Conservation (phyloP, 2,797 vertebrate species). For the Staurois parvus region DNA sequence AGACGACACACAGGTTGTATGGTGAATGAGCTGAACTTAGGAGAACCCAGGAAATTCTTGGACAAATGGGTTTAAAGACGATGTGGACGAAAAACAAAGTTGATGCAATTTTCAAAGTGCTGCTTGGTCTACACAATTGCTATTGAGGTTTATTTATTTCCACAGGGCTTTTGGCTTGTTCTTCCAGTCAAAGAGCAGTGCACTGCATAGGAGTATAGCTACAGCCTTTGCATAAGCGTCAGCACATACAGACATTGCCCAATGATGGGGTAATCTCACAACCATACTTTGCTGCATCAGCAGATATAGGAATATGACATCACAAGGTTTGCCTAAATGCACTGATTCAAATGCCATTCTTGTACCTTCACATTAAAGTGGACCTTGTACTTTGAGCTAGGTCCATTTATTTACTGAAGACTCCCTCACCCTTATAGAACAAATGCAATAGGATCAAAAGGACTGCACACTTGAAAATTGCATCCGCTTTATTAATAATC, state of each 20-base stretch:
- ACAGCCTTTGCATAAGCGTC: not conserved
- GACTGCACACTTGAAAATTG: no score
- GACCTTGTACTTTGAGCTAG: no score
- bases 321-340: no score
- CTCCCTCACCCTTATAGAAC: no score
- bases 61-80: not conserved
- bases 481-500: no score
- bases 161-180: not conserved
- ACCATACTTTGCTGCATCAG: no score
- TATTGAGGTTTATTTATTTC: slow-evolving; percentile 4
- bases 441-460: no score
- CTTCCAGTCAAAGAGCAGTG: not conserved
- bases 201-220: not conserved
- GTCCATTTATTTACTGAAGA: no score
- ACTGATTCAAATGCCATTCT: no score
- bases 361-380: no score
- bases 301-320: no score
- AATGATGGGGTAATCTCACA: no score
- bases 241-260: not conserved
- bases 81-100: not conserved
- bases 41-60: not conserved
- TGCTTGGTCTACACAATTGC: not conserved
- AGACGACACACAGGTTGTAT: not conserved
- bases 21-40: not conserved
- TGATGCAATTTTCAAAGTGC: not conserved